Percentiles rank a stretch among this genome's conserved stretches.
phyloP scores from a whole-genome alignment of 2,888 invertebrate genomes.

The Thecophora atra region DNA sequence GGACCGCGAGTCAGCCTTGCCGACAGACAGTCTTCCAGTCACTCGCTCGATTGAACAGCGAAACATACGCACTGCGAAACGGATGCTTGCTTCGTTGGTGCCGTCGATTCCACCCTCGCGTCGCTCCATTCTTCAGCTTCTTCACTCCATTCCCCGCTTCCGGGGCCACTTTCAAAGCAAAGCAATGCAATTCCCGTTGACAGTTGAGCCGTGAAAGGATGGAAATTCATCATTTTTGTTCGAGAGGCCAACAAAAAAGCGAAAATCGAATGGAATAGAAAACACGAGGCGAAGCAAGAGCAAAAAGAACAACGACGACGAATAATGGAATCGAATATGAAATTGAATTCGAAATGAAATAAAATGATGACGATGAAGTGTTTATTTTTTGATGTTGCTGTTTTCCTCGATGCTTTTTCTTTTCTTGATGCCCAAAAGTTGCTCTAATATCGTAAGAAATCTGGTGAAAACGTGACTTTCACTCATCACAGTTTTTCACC shows the following conservation, averaged over 20 bases:
- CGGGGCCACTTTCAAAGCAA: conserved; percentile 23
- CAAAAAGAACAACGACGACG: background rate
- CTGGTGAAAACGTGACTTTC: background rate
- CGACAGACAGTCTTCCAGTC: background rate
- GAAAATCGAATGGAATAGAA: background rate
- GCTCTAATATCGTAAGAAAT: too few relatives aligned
- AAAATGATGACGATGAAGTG: background rate
- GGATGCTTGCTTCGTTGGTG: conserved; percentile 7
- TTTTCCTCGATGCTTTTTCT: conserved; percentile 12
- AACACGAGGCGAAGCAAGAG: background rate
- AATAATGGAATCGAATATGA: background rate
- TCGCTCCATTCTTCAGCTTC: background rate
- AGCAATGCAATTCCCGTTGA: conserved; percentile 41
- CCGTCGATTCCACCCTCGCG: background rate
- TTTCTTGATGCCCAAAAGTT: conserved; percentile 6
- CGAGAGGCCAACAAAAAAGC: conserved; percentile 11
- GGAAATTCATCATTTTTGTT: conserved; percentile 56
- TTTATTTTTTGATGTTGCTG: background rate
- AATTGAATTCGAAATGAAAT: conserved; percentile 1
- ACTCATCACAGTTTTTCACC: background rate
- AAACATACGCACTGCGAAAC: conserved; percentile 3
- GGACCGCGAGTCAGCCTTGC: conserved; percentile 1
- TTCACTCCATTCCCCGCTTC: background rate
- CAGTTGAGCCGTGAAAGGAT: conserved; percentile 55
- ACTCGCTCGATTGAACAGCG: background rate